Percentiles rank a stretch among this genome's conserved stretches.
Conservation (phyloP, 2,888 invertebrate genomes). For the Agriopis aurantiaria region DNA sequence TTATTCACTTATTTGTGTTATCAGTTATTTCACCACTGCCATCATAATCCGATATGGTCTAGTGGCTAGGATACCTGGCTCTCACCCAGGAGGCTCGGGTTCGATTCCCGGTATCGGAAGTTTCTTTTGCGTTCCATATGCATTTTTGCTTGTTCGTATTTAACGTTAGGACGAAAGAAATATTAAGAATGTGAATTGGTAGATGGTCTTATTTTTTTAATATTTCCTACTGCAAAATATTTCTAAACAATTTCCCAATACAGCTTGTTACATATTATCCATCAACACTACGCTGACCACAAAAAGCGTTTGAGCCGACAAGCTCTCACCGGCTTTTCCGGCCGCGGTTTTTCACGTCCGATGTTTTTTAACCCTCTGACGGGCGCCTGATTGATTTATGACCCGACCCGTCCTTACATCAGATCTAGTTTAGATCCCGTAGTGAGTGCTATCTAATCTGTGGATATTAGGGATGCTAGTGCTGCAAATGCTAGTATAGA, state of each 20-base stretch:
- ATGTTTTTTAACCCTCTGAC: conserved; percentile 63
- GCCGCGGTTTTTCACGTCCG: conserved; percentile 61
- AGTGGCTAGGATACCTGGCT: conserved; percentile 91
- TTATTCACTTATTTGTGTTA: not conserved
- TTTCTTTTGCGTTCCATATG: conserved; percentile 36
- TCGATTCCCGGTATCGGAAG: conserved; percentile 83
- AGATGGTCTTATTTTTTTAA: not conserved
- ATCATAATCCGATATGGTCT: conserved; percentile 82
- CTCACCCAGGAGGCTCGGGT: conserved; percentile 89
- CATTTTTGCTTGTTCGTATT: too few relatives aligned
- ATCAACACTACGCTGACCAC: conserved; percentile 32
- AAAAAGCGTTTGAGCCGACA: conserved; percentile 52
- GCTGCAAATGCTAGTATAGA: not conserved
- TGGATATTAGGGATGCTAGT: conserved; percentile 3
- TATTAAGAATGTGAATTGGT: too few relatives aligned
- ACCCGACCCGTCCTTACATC: conserved; percentile 45
- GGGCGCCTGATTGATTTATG: conserved; percentile 69
- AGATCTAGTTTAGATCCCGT: conserved; percentile 66
- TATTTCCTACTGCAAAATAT: not conserved
- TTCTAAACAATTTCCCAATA: conserved; percentile 11
- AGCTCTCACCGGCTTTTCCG: conserved; percentile 48
- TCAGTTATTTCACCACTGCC: not conserved
- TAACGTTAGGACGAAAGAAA: too few relatives aligned
- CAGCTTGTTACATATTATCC: conserved; percentile 42
- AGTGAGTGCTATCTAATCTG: conserved; percentile 21